Percentiles rank a stretch among this genome's conserved stretches.
Evolutionary conservation across 2,888 invertebrate genomes (phyloP).

Genomic region (Archips crataeganus): DNA sequence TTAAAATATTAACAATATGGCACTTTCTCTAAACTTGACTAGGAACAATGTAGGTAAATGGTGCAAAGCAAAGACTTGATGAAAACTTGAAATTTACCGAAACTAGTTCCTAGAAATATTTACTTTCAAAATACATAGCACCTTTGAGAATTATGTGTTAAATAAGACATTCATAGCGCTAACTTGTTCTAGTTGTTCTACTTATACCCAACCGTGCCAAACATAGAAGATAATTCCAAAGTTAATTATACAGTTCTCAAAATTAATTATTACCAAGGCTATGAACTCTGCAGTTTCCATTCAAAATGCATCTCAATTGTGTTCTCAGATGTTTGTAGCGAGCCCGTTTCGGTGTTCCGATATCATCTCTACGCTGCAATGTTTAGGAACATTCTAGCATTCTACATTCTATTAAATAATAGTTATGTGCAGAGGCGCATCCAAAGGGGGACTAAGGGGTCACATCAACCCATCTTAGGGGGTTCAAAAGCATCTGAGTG

Average conservation of each 20-base stretch:
- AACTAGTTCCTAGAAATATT: too few species aligned
- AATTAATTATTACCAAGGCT: conserved; percentile 31
- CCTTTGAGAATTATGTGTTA: neutral
- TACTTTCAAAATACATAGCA: too few species aligned
- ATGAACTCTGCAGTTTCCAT: conserved; percentile 15
- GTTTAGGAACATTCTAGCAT: neutral
- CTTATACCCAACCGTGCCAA: neutral
- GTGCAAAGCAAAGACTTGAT: too few species aligned
- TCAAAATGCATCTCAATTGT: conserved; percentile 35
- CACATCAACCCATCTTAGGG: too few species aligned
- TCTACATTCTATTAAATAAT: too few species aligned
- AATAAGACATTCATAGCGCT: neutral
- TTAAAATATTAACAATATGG: too few species aligned
- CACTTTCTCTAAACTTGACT: too few species aligned
- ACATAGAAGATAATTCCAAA: conserved; percentile 28
- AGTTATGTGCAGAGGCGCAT: too few species aligned
- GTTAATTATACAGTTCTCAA: conserved; percentile 33
- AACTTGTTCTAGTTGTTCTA: neutral
- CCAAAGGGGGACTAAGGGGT: too few species aligned
- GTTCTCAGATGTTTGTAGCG: conserved; percentile 6
- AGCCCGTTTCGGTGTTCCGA: conserved; percentile 3
- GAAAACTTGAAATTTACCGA: too few species aligned
- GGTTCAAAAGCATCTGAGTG: too few species aligned
- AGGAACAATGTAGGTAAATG: too few species aligned
- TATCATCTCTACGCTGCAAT: neutral